These are phyloP conservation scores for Piscicola geometra DNA, from an alignment of 2,888 invertebrate genomes.

Conservation along the genomic window DNA sequence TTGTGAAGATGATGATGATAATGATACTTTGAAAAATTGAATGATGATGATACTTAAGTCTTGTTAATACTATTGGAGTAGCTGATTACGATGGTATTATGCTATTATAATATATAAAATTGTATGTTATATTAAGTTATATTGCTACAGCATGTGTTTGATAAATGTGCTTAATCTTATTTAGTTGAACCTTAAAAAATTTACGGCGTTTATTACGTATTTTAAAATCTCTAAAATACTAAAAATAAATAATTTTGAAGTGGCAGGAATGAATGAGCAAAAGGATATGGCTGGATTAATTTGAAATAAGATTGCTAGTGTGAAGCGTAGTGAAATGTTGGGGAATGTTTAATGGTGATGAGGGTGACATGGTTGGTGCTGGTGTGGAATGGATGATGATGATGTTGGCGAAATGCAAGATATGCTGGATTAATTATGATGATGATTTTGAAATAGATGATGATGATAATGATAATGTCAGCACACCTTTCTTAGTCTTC, in stretches of 20 bases:
- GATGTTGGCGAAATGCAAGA: not conserved
- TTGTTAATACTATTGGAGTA: too few relatives aligned
- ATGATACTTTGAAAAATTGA: too few relatives aligned
- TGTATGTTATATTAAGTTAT: too few relatives aligned
- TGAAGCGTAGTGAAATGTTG: slow-evolving; percentile 20
- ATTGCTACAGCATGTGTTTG: too few relatives aligned
- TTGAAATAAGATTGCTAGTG: slow-evolving; percentile 25
- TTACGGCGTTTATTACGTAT: too few relatives aligned
- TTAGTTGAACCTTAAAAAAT: too few relatives aligned
- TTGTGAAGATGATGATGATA: too few relatives aligned
- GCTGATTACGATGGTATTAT: too few relatives aligned
- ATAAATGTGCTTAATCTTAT: too few relatives aligned
- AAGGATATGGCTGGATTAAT: slow-evolving; percentile 22
- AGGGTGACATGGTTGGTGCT: not conserved
- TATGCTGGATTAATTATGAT: not conserved
- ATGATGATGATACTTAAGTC: too few relatives aligned
- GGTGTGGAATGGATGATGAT: not conserved
- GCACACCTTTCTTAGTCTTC: not conserved
- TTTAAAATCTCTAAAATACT: too few relatives aligned
- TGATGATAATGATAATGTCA: not conserved
- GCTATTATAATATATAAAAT: too few relatives aligned
- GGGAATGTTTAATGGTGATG: not conserved
- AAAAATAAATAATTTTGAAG: not conserved
- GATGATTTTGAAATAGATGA: not conserved
- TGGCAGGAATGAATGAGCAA: not conserved